A percentile compares a stretch with the other conserved stretches of the same genome.
Conservation (phyloP, 2,888 invertebrate genomes). For the Allophyes oxyacanthae region DNA sequence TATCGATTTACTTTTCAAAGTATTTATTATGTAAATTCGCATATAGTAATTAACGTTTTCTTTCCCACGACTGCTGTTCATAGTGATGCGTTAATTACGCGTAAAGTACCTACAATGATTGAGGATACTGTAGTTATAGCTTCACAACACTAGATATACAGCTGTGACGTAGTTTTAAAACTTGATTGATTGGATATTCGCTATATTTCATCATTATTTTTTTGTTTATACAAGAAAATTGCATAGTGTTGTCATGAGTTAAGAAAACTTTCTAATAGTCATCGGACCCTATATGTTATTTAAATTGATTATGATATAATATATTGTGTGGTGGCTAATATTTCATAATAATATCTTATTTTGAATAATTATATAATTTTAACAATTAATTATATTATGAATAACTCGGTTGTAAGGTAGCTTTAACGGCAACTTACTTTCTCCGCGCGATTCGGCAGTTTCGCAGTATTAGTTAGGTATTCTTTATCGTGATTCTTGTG, state of each 20-base stretch:
- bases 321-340: not conserved
- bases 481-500: not conserved
- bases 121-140: constrained; percentile 5
- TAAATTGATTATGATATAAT: constrained; percentile 28
- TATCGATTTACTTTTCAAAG: constrained; percentile 21
- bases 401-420: constrained; percentile 5
- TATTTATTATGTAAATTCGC: not conserved
- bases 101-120: constrained; percentile 22
- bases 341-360: constrained; percentile 2
- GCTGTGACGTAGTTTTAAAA: constrained; percentile 20
- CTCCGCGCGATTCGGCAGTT: constrained; percentile 56
- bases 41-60: constrained; percentile 3
- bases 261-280: constrained; percentile 25
- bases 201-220: constrained; percentile 13
- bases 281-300: constrained; percentile 21
- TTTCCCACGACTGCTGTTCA: constrained; percentile 5
- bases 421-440: constrained; percentile 44
- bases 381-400: constrained; percentile 14
- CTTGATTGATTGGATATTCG: constrained; percentile 15
- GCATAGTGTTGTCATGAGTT: constrained; percentile 4
- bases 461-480: constrained; percentile 11
- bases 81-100: constrained; percentile 16
- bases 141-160: not conserved
- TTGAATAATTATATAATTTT: constrained; percentile 26
- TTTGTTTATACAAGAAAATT: constrained; percentile 21